Conservation (phyloP, 2,888 invertebrate species). For the Andrena camellia region DNA sequence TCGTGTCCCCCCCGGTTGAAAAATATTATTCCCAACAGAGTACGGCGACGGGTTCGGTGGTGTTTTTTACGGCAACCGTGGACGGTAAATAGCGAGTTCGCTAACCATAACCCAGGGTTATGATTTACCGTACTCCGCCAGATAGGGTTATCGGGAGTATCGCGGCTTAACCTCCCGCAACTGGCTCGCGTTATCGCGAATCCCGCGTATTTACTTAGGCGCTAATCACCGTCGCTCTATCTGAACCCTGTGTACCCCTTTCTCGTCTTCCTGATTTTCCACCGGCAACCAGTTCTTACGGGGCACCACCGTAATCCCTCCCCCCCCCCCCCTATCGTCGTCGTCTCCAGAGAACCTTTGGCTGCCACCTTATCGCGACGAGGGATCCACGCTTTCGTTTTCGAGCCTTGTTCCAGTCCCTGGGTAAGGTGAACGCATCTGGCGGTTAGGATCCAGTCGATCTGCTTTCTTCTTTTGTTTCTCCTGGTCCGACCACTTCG, state of each 20-base stretch:
- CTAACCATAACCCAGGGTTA: constrained; percentile 63
- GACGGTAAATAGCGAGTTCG: constrained; percentile 65
- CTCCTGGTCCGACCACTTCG: not conserved
- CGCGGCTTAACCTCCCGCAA: constrained; percentile 71
- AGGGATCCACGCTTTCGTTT: not conserved
- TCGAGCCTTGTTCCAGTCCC: not conserved
- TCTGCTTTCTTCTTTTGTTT: constrained; percentile 26
- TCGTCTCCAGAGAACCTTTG: too few species aligned
- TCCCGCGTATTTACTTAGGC: constrained; percentile 83
- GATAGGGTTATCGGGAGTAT: constrained; percentile 79
- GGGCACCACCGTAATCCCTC: not conserved
- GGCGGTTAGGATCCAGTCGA: not conserved
- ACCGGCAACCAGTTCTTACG: not conserved
- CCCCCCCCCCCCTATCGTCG: not conserved
- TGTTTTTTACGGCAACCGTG: constrained; percentile 58
- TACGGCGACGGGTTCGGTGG: constrained; percentile 34
- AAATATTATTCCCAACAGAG: constrained; percentile 22
- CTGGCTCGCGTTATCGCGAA: constrained; percentile 72
- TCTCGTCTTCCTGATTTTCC: constrained; percentile 34
- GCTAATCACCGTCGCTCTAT: constrained; percentile 81
- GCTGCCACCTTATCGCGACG: not conserved
- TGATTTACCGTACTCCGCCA: constrained; percentile 77
- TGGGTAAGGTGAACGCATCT: not conserved
- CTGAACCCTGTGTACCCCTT: constrained; percentile 49
- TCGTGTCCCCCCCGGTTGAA: constrained; percentile 26